A percentile compares a stretch with the other conserved stretches of the same genome.
These are phyloP conservation scores for Platerodrilus igneus DNA, from an alignment of 2,888 invertebrate species.

Conservation along the genomic window DNA sequence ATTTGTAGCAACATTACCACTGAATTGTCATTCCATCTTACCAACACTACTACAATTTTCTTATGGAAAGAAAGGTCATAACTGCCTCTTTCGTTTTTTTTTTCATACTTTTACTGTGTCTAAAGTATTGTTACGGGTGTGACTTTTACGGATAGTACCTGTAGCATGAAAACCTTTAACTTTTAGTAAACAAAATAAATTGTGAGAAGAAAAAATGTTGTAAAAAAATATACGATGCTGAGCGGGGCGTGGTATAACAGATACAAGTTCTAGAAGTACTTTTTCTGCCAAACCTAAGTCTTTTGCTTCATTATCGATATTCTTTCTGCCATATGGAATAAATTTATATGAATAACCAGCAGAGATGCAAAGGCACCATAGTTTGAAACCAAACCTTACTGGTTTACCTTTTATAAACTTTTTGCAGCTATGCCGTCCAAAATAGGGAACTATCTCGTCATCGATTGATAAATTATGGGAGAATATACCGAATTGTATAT, in stretches of 20 bases:
- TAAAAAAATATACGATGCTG: too few species aligned
- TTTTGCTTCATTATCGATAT: too few species aligned
- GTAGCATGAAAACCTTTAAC: neutral
- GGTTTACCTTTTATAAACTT: conserved; percentile 35
- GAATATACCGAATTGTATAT: conserved; percentile 31
- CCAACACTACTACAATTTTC: neutral
- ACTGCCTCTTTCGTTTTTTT: neutral
- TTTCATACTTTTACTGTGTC: neutral
- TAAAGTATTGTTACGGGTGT: neutral
- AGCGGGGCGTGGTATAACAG: too few species aligned
- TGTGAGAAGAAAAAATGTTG: too few species aligned
- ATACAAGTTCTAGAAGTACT: too few species aligned
- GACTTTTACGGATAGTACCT: neutral
- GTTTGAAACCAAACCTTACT: conserved; percentile 29
- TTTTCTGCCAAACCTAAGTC: too few species aligned
- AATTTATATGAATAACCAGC: too few species aligned
- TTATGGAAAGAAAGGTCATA: neutral
- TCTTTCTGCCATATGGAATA: too few species aligned
- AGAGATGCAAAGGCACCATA: conserved; percentile 21
- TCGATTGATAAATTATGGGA: conserved; percentile 31
- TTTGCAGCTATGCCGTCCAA: conserved; percentile 33
- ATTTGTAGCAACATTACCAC: too few species aligned
- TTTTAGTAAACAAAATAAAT: neutral
- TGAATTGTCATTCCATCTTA: neutral
- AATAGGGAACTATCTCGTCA: conserved; percentile 30